These are phyloP conservation scores for Elephas maximus DNA, from an alignment of 2,113 vertebrate species.

Conservation along the genomic window DNA sequence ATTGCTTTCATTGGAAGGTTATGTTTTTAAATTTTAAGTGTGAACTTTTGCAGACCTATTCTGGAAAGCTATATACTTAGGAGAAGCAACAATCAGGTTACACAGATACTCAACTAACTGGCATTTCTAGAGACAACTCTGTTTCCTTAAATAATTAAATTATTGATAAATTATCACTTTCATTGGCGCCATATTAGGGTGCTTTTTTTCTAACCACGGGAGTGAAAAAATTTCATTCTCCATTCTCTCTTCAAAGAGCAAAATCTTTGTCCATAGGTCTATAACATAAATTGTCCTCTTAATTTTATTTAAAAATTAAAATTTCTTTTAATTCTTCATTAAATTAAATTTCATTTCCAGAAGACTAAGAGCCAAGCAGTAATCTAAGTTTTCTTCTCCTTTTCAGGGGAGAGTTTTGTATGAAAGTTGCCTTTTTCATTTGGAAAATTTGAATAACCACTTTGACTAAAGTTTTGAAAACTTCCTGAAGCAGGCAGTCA, in stretches of 20 bases:
- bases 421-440: not conserved
- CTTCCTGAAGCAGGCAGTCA: not conserved
- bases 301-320: constrained; percentile 23
- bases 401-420: not conserved
- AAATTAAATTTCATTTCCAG: constrained; percentile 1
- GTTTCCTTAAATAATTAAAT: not conserved
- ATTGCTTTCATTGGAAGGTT: constrained; percentile 26
- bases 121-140: not conserved
- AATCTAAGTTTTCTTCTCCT: not conserved
- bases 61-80: not conserved
- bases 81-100: not conserved
- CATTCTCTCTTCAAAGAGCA: not conserved
- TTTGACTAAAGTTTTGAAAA: constrained; percentile 31
- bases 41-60: constrained; percentile 20
- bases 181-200: not conserved
- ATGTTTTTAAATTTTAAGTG: constrained; percentile 24
- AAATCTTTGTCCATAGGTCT: not conserved
- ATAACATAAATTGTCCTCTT: not conserved
- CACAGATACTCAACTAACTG: not conserved
- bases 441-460: constrained; percentile 7
- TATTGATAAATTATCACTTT: not conserved
- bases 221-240: not conserved
- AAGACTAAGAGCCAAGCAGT: not conserved
- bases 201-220: not conserved
- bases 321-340: not conserved